A percentile compares a stretch with the other conserved stretches of the same genome.
Conservation (phyloP, 2,113 vertebrate species). For the Gymnobelideus leadbeateri region DNA sequence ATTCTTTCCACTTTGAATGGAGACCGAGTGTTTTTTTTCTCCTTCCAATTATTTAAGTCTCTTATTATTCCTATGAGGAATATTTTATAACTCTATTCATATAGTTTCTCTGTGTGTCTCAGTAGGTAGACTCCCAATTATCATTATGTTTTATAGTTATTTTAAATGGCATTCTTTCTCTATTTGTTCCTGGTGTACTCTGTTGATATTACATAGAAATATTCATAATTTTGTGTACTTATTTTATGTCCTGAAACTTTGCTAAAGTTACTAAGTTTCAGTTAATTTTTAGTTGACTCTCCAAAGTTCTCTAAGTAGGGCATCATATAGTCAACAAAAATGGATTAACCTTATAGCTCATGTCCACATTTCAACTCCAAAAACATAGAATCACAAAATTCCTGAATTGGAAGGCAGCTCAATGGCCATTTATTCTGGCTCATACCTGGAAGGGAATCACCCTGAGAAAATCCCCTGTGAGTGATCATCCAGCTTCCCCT, state of each 20-base stretch:
- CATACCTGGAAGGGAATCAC: background rate
- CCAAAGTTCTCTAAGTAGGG: background rate
- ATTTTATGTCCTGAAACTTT: background rate
- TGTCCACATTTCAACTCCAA: background rate
- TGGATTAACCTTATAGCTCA: background rate
- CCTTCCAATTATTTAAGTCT: background rate
- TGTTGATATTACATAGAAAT: background rate
- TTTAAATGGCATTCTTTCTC: background rate
- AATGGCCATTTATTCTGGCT: background rate
- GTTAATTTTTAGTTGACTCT: background rate
- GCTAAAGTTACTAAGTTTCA: background rate
- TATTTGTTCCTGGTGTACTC: background rate
- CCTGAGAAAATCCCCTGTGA: background rate
- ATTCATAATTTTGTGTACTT: too few relatives aligned
- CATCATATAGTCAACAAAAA: background rate
- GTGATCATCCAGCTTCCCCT: background rate
- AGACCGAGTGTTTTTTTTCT: background rate
- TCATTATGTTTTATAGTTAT: background rate
- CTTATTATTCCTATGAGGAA: background rate
- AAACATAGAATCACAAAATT: background rate
- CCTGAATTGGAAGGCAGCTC: background rate
- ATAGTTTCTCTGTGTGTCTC: background rate
- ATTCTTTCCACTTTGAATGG: background rate
- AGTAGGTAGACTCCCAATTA: background rate
- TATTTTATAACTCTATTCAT: background rate